Evolutionary conservation across 2,797 vertebrate genomes (phyloP).

Genomic region (Syndactyla subalaris): DNA sequence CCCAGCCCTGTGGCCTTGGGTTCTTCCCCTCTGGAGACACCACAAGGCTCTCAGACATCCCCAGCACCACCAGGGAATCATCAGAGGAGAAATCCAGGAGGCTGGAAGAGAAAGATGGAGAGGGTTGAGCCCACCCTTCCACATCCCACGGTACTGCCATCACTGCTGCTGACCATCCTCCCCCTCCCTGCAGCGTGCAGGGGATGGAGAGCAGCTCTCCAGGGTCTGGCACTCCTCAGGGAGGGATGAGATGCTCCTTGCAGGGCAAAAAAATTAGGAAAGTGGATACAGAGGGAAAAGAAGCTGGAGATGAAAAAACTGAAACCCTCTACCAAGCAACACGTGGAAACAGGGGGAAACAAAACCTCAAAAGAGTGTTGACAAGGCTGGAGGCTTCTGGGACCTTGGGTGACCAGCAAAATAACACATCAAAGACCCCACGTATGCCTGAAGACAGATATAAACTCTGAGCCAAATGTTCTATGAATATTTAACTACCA

Average conservation of each 20-base stretch:
- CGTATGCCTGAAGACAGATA: conserved; percentile 36
- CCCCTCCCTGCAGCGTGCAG: background rate
- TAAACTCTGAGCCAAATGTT: conserved; percentile 57
- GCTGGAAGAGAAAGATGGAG: background rate
- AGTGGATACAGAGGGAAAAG: background rate
- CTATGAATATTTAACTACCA: conserved; percentile 77
- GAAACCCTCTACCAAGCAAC: background rate
- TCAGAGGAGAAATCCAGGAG: background rate
- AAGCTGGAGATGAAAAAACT: background rate
- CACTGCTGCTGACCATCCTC: fast-evolving
- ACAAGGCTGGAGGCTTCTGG: background rate
- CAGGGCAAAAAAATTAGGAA: background rate
- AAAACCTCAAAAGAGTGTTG: background rate
- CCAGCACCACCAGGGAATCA: fast-evolving
- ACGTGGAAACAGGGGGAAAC: fast-evolving
- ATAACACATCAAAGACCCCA: conserved; percentile 32
- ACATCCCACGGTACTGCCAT: background rate
- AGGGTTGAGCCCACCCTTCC: no score
- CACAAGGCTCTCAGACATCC: background rate
- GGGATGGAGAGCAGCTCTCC: background rate
- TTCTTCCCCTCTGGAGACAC: background rate
- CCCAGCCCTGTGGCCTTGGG: background rate
- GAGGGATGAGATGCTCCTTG: background rate
- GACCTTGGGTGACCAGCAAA: conserved; percentile 18
- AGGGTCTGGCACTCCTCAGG: fast-evolving